Conservation (phyloP, 2,113 vertebrate species). For the Probosciger aterrimus region DNA sequence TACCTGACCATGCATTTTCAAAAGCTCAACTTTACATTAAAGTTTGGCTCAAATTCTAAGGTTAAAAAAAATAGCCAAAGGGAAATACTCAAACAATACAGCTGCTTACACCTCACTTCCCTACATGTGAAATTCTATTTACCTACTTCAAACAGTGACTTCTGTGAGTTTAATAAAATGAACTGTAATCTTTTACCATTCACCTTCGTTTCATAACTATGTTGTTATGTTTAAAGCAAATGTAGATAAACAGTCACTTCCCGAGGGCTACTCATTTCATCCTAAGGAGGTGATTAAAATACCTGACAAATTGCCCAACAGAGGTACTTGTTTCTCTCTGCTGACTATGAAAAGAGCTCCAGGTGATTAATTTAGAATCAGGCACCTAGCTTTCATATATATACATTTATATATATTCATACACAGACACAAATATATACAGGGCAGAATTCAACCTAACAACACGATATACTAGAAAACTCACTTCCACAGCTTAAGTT, state of each 20-base stretch:
- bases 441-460: neutral
- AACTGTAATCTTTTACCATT: neutral
- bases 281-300: neutral
- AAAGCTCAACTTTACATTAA: neutral
- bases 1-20: neutral
- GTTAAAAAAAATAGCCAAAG: neutral
- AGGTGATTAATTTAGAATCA: neutral
- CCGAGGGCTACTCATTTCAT: neutral
- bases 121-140: neutral
- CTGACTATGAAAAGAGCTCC: neutral
- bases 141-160: neutral
- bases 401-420: no score
- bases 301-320: neutral
- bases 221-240: neutral
- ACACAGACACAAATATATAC: accelerated
- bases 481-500: neutral
- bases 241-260: neutral
- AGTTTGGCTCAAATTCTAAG: neutral
- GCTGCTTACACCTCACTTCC: neutral
- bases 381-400: neutral
- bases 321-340: neutral
- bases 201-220: neutral
- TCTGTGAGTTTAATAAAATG: neutral
- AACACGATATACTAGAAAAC: neutral
- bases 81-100: neutral